Evolutionary conservation across 1,140 invertebrate species (phyloP).

Genomic region (Harpegnathos saltator): DNA sequence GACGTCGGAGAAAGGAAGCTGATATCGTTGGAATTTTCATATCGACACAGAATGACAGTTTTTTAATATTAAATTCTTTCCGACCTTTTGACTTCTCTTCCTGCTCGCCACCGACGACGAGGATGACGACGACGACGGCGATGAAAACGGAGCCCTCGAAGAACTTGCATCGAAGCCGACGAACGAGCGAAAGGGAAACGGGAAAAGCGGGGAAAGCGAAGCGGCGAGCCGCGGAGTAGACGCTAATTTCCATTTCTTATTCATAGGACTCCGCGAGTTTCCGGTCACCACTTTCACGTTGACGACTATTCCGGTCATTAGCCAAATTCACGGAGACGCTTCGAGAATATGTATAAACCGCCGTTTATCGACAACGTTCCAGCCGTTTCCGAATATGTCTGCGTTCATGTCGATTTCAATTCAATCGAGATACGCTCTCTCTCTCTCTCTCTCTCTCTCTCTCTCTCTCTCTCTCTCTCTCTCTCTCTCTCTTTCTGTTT

Average conservation of each 20-base stretch:
- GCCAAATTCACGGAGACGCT: conserved; percentile 22
- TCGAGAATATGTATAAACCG: background rate
- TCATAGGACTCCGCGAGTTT: conserved; percentile 53
- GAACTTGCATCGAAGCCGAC: conserved; percentile 53
- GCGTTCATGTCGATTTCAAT: background rate
- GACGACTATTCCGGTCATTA: conserved; percentile 35
- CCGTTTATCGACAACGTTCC: conserved; percentile 4
- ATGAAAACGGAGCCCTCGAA: conserved; percentile 52
- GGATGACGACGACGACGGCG: conserved; percentile 24
- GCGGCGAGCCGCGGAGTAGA: conserved; percentile 32
- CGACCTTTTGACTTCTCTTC: conserved; percentile 77
- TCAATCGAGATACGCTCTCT: background rate
- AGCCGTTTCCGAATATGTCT: background rate
- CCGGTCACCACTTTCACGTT: conserved; percentile 5
- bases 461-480: no score
- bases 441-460: no score
- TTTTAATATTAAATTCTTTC: conserved; percentile 86
- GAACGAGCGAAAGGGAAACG: conserved; percentile 52
- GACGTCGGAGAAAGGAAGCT: conserved; percentile 75
- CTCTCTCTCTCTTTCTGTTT: no score
- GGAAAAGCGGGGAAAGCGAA: conserved; percentile 31
- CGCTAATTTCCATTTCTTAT: conserved; percentile 68
- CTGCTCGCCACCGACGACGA: conserved; percentile 19
- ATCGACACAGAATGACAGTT: conserved; percentile 85
- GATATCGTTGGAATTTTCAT: conserved; percentile 85